phyloP scores from a whole-genome alignment of 2,797 vertebrate species.

The Sebastes variabilis region DNA sequence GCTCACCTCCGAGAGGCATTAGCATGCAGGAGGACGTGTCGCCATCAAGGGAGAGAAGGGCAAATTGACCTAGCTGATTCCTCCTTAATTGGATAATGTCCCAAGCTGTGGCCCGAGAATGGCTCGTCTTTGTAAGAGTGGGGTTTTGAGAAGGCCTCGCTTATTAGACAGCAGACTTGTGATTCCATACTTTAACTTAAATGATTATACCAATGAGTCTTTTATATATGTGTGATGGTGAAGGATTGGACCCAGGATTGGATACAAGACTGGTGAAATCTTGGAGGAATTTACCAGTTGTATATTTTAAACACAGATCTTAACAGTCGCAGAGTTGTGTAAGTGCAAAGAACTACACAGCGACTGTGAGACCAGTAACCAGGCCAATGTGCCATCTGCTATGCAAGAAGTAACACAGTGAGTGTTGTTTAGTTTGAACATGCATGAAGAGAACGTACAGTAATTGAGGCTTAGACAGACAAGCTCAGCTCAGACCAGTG shows the following conservation, averaged over 20 bases:
- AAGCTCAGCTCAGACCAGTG: not conserved
- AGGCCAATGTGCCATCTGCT: conserved; percentile 64
- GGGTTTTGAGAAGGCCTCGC: conserved; percentile 29
- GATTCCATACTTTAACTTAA: conserved; percentile 30
- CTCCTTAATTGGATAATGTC: conserved; percentile 79
- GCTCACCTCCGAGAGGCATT: conserved; percentile 66
- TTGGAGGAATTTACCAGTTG: conserved; percentile 16
- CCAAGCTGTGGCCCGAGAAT: conserved; percentile 64
- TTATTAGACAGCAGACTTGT: conserved; percentile 41
- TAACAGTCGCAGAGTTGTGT: conserved; percentile 36
- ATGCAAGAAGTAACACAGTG: conserved; percentile 30
- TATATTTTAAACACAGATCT: conserved; percentile 49
- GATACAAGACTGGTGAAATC: not conserved
- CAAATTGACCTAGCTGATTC: conserved; percentile 77
- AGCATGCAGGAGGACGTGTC: conserved; percentile 70
- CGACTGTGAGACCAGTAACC: conserved; percentile 48
- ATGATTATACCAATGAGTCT: not conserved
- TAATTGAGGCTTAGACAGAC: not conserved
- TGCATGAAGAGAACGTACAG: conserved; percentile 4
- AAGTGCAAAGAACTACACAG: conserved; percentile 43
- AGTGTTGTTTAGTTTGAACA: conserved; percentile 36
- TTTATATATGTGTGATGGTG: not conserved
- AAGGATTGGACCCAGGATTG: not conserved
- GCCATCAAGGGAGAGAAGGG: conserved; percentile 69
- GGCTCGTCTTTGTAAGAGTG: conserved; percentile 45